Base-by-base conservation (phyloP, 2,113 vertebrate species). In the Pluvialis apricaria region DNA sequence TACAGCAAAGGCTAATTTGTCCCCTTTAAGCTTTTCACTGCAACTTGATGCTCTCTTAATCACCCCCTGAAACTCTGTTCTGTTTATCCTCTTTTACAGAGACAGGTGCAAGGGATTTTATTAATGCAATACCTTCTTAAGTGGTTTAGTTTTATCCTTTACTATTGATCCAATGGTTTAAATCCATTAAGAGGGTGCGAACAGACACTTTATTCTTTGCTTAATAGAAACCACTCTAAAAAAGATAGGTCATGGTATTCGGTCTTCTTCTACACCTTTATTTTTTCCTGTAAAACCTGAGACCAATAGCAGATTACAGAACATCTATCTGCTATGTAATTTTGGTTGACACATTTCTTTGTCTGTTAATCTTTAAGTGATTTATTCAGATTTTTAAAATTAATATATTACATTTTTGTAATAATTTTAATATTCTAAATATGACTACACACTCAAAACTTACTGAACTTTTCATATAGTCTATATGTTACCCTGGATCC, bases 31-130 rank as follows among this genome's bases (percentile, higher is more conserved):
- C 77, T 34, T 91, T 95, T 72, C 77, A 13, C 9, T 94, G 81
- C 70, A 95, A 97, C 92, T 81, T 91, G 93, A 90, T 96, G 94
- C 88, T 97, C 88, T 91, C 57, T 89, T 97, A 96, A 95, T 97
- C 88, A 96, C 75, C 81, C 54, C 83, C 51, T 76, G 71, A 96
- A 96, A 97, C n/a, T 85, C 80, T 79, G 28, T 12, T 91, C 66
- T 97, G 87, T 97, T 97, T 96, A 96, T 96, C 85, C 94, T 94
- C 78, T 80, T 95, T 88, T 95, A 83, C 57, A 80, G 82, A 97
- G 75, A 84, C 85, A 93, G 94, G 77, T 94, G 86, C 88, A 95
- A 96, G 86, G 94, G 81, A 94, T 94, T 94, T 92, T 90, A 90
- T 90, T 94, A 94, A 94, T 47, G 61, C 82, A 91, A 96, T 94